Conservation (phyloP, 2,113 vertebrate genomes). For the Chionis minor region DNA sequence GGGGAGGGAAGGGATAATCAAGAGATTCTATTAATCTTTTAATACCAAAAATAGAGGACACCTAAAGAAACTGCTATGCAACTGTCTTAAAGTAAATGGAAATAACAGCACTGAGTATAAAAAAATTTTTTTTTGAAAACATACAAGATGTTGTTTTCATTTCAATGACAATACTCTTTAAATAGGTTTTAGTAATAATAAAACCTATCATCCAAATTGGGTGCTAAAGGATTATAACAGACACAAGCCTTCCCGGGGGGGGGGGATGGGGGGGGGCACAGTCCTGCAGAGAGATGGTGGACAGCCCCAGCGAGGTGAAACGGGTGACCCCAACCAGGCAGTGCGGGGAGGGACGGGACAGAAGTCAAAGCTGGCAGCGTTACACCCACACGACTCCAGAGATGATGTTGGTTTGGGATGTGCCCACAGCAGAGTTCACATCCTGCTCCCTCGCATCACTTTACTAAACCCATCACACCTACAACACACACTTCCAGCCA, state of each 20-base stretch:
- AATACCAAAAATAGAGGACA: neutral
- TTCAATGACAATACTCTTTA: neutral
- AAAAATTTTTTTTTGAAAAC: neutral
- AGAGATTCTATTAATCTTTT: neutral
- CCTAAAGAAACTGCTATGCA: neutral
- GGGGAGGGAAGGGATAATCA: neutral
- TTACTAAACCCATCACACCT: neutral
- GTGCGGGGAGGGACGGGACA: accelerated
- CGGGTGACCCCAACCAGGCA: accelerated
- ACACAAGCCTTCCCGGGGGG: neutral
- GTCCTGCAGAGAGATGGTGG: neutral
- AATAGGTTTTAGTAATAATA: neutral
- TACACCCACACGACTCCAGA: neutral
- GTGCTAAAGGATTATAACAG: neutral
- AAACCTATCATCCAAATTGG: neutral
- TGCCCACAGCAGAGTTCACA: neutral
- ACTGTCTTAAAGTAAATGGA: neutral
- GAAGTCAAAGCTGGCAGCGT: neutral
- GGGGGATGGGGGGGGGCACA: accelerated
- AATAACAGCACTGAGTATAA: neutral
- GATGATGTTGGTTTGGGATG: accelerated
- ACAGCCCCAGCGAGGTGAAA: accelerated
- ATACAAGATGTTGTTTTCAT: neutral
- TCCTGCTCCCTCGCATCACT: accelerated
- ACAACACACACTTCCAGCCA: accelerated